phyloP scores from a whole-genome alignment of 2,113 vertebrate genomes.

The Tonatia bakeri region DNA sequence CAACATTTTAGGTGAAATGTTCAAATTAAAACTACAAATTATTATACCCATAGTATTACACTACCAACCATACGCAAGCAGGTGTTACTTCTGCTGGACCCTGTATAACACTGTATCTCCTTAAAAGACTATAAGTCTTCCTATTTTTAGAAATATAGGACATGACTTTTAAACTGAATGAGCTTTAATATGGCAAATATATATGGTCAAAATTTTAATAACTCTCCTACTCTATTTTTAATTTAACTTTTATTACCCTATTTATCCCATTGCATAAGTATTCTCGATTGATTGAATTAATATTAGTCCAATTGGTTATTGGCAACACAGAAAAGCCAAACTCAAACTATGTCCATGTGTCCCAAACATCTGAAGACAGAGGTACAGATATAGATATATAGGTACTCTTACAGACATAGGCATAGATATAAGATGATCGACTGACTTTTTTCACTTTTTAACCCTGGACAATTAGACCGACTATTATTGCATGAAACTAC shows the following conservation, averaged over 20 bases:
- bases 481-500: neutral
- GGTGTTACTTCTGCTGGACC: too few relatives aligned
- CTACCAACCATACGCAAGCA: too few relatives aligned
- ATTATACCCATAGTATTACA: too few relatives aligned
- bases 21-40: too few relatives aligned
- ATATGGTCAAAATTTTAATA: neutral
- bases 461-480: neutral
- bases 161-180: neutral
- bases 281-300: neutral
- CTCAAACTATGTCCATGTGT: neutral
- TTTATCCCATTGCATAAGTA: neutral
- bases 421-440: neutral
- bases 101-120: neutral
- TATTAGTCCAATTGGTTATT: neutral
- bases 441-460: conserved; percentile 18
- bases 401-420: neutral
- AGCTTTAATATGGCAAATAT: neutral
- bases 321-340: neutral
- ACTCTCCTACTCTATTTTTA: neutral
- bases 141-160: neutral
- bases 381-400: neutral
- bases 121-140: neutral
- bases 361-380: neutral
- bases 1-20: too few relatives aligned
- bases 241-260: neutral